phyloP scores from a whole-genome alignment of 2,888 invertebrate genomes.

The Patella caerulea region DNA sequence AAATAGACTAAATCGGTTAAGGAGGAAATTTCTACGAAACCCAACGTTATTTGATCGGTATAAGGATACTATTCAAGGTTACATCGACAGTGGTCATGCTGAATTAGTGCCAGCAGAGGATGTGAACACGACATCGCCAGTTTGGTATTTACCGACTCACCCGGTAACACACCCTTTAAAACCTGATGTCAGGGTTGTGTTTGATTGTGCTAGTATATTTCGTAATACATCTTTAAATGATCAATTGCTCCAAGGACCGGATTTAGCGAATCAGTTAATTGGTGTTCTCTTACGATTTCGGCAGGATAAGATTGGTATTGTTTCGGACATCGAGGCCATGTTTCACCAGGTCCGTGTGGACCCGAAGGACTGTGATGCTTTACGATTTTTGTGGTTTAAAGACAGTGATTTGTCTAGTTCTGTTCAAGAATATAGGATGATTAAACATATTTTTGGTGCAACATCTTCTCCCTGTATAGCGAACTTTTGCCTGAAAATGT shows the following conservation, averaged over 20 bases:
- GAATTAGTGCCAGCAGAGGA: conserved; percentile 3
- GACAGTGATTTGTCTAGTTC: no score
- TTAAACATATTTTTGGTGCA: no score
- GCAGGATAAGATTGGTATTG: no score
- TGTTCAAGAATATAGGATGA: no score
- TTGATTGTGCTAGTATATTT: conserved; percentile 17
- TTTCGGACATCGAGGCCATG: no score
- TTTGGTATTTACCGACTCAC: conserved; percentile 33
- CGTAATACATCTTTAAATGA: conserved; percentile 26
- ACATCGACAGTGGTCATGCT: not conserved
- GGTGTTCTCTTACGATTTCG: conserved; percentile 27
- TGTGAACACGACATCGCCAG: not conserved
- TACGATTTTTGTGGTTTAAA: no score
- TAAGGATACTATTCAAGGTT: not conserved
- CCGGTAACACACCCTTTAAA: conserved; percentile 22
- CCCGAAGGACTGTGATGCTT: no score
- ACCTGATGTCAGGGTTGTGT: conserved; percentile 10
- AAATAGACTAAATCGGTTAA: not conserved
- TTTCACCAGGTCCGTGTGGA: no score
- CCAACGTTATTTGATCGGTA: not conserved
- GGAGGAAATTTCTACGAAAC: not conserved
- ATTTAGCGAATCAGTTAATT: conserved; percentile 26
- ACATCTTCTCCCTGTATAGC: no score
- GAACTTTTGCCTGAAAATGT: no score
- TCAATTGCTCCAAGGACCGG: conserved; percentile 27